Evolutionary conservation across 2,888 invertebrate species (phyloP).

Genomic region (Caenorhabditis sinica): DNA sequence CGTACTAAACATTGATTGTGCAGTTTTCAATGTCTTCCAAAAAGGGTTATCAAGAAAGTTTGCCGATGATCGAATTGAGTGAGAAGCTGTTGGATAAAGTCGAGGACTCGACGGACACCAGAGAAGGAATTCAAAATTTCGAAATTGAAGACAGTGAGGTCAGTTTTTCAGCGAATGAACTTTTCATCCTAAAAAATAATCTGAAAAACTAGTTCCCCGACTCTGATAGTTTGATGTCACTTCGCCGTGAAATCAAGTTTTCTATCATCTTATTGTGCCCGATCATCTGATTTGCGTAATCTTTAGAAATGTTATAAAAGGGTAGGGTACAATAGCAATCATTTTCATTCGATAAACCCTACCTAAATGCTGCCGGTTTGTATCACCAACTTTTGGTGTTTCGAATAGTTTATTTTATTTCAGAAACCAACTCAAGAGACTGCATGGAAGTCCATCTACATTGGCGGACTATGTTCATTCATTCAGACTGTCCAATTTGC

Average conservation of each 20-base stretch:
- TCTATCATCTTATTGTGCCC: constrained; percentile 1
- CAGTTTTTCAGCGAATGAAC: too few species aligned
- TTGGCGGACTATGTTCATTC: constrained; percentile 1
- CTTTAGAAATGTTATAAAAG: background rate
- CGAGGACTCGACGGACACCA: background rate
- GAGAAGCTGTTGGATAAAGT: background rate
- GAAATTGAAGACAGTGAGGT: background rate
- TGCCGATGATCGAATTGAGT: too few species aligned
- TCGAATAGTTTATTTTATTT: background rate
- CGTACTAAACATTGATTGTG: background rate
- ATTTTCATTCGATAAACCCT: background rate
- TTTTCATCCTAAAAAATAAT: background rate
- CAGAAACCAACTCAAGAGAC: constrained; percentile 18
- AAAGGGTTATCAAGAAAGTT: background rate
- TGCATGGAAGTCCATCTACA: constrained; percentile 6
- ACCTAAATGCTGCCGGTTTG: constrained; percentile 12
- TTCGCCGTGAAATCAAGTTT: background rate
- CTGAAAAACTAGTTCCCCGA: background rate
- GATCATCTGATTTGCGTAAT: too few species aligned
- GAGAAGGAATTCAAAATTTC: constrained; percentile 2
- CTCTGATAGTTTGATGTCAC: constrained; percentile 6
- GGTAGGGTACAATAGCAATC: background rate
- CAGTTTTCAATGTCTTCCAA: background rate
- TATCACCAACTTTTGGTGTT: background rate
- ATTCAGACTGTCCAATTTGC: constrained; percentile 9